These are phyloP conservation scores for Charaxes varanes DNA, from an alignment of 1,140 invertebrate genomes.

Conservation along the genomic window DNA sequence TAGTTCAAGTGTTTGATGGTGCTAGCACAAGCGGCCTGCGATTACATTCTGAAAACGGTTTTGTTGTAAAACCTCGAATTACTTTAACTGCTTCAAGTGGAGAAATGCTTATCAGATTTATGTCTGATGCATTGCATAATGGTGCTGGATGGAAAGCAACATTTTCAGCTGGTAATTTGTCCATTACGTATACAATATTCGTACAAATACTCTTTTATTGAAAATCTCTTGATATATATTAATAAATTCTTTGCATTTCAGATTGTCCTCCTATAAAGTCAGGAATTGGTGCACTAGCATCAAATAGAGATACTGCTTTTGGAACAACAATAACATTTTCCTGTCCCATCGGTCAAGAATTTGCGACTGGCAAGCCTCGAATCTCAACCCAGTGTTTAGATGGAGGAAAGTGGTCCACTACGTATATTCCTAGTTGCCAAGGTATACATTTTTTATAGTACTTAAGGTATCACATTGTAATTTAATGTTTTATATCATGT, in stretches of 20 bases:
- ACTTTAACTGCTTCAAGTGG: constrained; percentile 94
- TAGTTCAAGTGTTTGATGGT: constrained; percentile 93
- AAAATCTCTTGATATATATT: background rate
- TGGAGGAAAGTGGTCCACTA: constrained; percentile 94
- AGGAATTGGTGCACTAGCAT: constrained; percentile 90
- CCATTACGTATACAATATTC: too few species aligned
- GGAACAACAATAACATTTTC: constrained; percentile 92
- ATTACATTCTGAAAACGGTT: constrained; percentile 92
- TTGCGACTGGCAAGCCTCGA: constrained; percentile 90
- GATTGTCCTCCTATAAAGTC: constrained; percentile 91
- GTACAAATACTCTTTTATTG: too few species aligned
- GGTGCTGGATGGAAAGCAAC: constrained; percentile 90
- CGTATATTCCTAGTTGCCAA: constrained; percentile 96
- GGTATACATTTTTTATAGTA: too few species aligned
- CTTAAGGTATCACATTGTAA: too few species aligned
- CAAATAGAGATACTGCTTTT: constrained; percentile 93
- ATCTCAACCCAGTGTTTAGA: constrained; percentile 90
- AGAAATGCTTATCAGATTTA: constrained; percentile 92
- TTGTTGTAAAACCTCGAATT: constrained; percentile 89
- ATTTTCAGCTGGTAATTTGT: constrained; percentile 87
- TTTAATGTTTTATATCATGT: background rate
- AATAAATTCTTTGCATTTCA: constrained; percentile 52
- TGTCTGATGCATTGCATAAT: constrained; percentile 90
- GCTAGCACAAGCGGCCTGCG: constrained; percentile 87
- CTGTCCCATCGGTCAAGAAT: constrained; percentile 95